These are phyloP conservation scores for Tenthredo amoena DNA, from an alignment of 2,888 invertebrate species.

Conservation along the genomic window DNA sequence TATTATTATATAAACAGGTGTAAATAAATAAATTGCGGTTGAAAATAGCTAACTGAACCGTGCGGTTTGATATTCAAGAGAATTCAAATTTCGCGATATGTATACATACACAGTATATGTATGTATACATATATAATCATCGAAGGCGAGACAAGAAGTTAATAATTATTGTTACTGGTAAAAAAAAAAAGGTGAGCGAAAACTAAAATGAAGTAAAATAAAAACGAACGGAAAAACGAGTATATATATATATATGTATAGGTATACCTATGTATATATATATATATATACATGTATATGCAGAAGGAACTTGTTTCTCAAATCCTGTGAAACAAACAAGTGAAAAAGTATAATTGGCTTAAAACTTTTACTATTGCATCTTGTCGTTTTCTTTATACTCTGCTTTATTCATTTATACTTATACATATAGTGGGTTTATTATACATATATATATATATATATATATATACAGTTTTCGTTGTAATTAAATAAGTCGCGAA, in stretches of 20 bases:
- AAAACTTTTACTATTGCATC: neutral
- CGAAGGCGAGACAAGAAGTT: neutral
- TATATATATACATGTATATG: neutral
- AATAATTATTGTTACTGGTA: neutral
- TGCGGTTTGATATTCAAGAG: no score
- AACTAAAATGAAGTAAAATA: neutral
- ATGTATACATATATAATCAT: neutral
- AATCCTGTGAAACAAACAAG: neutral
- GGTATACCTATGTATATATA: no score
- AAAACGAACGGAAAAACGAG: neutral
- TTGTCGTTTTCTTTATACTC: neutral
- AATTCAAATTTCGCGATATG: no score
- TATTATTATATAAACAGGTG: neutral
- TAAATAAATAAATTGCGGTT: neutral
- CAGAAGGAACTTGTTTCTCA: neutral
- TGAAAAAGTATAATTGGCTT: neutral
- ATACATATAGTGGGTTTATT: neutral
- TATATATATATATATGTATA: no score
- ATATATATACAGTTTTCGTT: no score
- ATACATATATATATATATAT: no score
- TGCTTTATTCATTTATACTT: neutral
- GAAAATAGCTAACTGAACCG: neutral
- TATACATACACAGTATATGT: no score
- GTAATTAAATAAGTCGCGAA: no score
- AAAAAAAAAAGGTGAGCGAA: neutral